Evolutionary conservation across 53 echinoderm and acorn worm genomes (phyloP), one percentile per base, ranked within the genome.

Genomic region (Stichopus horrens): DNA sequence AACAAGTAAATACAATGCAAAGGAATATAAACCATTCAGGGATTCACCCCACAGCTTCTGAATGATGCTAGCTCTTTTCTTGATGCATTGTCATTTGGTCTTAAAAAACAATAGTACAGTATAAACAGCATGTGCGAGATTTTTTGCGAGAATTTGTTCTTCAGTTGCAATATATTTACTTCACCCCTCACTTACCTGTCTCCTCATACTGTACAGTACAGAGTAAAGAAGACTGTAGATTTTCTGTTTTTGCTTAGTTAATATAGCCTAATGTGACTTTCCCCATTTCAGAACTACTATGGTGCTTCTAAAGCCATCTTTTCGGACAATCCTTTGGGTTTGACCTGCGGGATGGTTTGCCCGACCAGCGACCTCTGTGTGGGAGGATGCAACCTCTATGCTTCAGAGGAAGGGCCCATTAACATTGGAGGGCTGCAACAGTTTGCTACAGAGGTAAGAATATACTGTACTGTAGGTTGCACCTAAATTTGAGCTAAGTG

Each of bases 331-430:
- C 98, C 95, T 5, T 75, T 98, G 91, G 98, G 98, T 21, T 86
- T 98, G 88, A 98, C 98, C 10, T 98, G 98, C 71, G 98, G 98
- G 4, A 98, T 98, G 98, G 98, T 98, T 13, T 98, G 98, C 71
- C 98, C 98, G 2, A 98, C 98, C 55, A 98, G 98, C 85, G 98
- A 98, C 86, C 93, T 98, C 1, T 98, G 98, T 71, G 98, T 98
- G 5, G 98, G 98, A 21, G 98, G 98, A 0, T 98, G 98, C 79
- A 98, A 98, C 88, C 95, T 98, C 4, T 94, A 93, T 74, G 98
- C 98, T 8, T 96, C 98, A 9, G 98, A 98, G 86, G 98, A 98
- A 83, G 98, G 98, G 4, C 93, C 98, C 8, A 98, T 98, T 76
- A 98, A 98, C 88, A 98, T 98, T 57, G 98, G 98, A 19, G 98